Evolutionary conservation across 2,113 vertebrate genomes (phyloP), one percentile per base, ranked within the genome.

Genomic region (Heterocephalus glaber): DNA sequence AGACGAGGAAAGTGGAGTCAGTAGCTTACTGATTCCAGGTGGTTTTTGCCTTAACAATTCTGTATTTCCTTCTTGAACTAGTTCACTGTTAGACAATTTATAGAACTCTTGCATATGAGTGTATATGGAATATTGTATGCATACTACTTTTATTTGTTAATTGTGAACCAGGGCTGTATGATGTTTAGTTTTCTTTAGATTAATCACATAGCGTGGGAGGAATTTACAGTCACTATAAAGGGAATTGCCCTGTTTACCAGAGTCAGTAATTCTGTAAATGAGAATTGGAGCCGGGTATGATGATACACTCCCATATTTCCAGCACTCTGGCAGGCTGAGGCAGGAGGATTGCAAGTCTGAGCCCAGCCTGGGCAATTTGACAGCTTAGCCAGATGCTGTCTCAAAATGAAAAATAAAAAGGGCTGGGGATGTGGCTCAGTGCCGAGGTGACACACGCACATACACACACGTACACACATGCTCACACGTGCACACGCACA

Each of bases 1-100:
- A 10, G 33, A n/a, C n/a, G n/a, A 87, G 91, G 9, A 82, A 26
- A 33, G 13, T 22, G 17, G 5, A 22, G 26, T 2, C n/a, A 0
- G 2, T 28, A 60, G 58, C 70, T 58, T 76, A 9, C 6, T 76
- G 47, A 22, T 10, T 44, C 20, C 35, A 9, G 52, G 41, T 7
- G n/a, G 54, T 2, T n/a, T 9, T 0, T 14, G 35, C 17, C 7
- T 13, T 3, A 38, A 30, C 30, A 3, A 0, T 49, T n/a, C 33
- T 38, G 30, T 12, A 2, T 49, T 38, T 83, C 38, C 16, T 66
- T 89, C 41, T 33, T 20, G 17, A 41, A 3, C 19, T 19, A 30
- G 11, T 63, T 70, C 16, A 7, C 11, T 2, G 1, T n/a, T 26
- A 47, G 87, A 0, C 28, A 30, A 8, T 14, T 52, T 8, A 11